A percentile compares a stretch with the other conserved stretches of the same genome.
Conservation (phyloP, 1,140 invertebrate genomes). For the Bombyx mandarina region DNA sequence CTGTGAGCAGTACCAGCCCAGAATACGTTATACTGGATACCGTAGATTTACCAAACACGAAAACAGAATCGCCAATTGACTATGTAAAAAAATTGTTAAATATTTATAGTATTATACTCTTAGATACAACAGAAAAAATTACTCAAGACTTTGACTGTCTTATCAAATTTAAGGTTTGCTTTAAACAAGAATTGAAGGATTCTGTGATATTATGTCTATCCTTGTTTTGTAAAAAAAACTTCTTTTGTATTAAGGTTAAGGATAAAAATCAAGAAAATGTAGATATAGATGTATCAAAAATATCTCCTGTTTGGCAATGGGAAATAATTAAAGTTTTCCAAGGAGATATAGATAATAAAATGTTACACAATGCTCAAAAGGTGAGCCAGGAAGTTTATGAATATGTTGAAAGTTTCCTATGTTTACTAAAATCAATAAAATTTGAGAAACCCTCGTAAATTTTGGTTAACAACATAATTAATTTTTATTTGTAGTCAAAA, state of each 20-base stretch:
- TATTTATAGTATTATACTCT: slow-evolving; percentile 36
- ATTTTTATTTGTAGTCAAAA: too few relatives aligned
- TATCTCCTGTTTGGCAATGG: slow-evolving; percentile 58
- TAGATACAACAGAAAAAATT: slow-evolving; percentile 16
- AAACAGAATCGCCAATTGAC: slow-evolving; percentile 36
- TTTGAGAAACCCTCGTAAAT: slow-evolving; percentile 1
- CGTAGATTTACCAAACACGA: slow-evolving; percentile 42
- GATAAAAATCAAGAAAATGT: slow-evolving; percentile 24
- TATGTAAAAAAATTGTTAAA: slow-evolving; percentile 44
- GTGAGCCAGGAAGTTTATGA: slow-evolving; percentile 19
- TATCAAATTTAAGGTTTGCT: slow-evolving; percentile 47
- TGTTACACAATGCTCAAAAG: slow-evolving; percentile 34
- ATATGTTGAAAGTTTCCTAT: slow-evolving; percentile 29
- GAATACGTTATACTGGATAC: slow-evolving; percentile 37
- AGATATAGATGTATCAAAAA: slow-evolving; percentile 29
- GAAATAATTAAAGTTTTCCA: slow-evolving; percentile 45
- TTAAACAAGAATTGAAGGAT: slow-evolving; percentile 29
- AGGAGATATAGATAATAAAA: slow-evolving; percentile 28
- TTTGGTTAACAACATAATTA: too few relatives aligned
- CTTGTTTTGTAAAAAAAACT: slow-evolving; percentile 25
- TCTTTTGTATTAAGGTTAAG: slow-evolving; percentile 39
- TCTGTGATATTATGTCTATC: slow-evolving; percentile 32
- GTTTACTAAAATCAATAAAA: slow-evolving; percentile 34
- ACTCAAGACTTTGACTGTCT: slow-evolving; percentile 22
- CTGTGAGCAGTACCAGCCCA: not conserved